phyloP scores from a whole-genome alignment of 2,888 invertebrate species.

The Omphaloscelis lunosa region DNA sequence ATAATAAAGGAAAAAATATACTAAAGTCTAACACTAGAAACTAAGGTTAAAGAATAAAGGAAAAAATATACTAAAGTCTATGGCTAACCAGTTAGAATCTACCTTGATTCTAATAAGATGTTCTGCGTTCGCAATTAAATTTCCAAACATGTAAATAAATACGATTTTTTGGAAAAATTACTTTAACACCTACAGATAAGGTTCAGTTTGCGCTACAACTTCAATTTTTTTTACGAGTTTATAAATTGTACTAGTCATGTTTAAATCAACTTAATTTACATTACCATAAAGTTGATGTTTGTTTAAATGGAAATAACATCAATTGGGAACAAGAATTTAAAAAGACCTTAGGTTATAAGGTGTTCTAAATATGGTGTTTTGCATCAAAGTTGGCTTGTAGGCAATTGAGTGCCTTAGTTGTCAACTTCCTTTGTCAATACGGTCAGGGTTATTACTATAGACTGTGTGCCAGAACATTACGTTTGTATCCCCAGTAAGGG shows the following conservation, averaged over 20 bases:
- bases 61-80: slow-evolving; percentile 14
- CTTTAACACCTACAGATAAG: not conserved
- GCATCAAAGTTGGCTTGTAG: not conserved
- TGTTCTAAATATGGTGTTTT: slow-evolving; percentile 46
- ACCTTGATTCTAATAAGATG: slow-evolving; percentile 24
- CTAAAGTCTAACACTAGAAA: not conserved
- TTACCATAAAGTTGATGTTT: not conserved
- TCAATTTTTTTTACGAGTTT: not conserved
- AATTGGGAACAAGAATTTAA: not conserved
- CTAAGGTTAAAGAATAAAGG: slow-evolving; percentile 15
- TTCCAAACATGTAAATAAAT: slow-evolving; percentile 1
- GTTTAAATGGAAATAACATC: not conserved
- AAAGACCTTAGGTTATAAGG: not conserved
- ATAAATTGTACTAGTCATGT: not conserved
- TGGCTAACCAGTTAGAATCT: slow-evolving; percentile 28
- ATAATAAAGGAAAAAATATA: slow-evolving; percentile 26
- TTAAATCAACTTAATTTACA: not conserved
- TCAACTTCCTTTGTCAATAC: slow-evolving; percentile 38
- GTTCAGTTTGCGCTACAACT: not conserved
- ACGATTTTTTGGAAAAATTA: not conserved
- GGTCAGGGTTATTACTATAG: slow-evolving; percentile 32
- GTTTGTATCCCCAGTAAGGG: too few relatives aligned
- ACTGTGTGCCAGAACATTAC: too few relatives aligned
- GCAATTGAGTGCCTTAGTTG: slow-evolving; percentile 23
- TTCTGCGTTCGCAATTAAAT: not conserved